Percentiles rank a stretch among this genome's conserved stretches.
Evolutionary conservation across 2,888 invertebrate genomes (phyloP).

Genomic region (Sesia apiformis): DNA sequence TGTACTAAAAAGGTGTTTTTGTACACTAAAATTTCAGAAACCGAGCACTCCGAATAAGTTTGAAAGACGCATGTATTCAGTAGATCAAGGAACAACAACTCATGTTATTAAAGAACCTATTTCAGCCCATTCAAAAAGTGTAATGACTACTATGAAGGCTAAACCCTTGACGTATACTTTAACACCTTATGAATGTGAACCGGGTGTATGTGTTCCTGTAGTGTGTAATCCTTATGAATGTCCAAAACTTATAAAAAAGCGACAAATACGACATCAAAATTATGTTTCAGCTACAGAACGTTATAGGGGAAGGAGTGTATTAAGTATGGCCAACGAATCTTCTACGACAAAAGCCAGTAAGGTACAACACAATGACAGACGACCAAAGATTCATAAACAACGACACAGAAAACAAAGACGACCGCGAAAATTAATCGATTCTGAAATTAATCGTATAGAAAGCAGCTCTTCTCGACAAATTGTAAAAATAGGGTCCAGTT

Average conservation of each 20-base stretch:
- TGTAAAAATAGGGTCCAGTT: slow-evolving; percentile 21
- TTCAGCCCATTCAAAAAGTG: background rate
- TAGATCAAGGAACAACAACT: background rate
- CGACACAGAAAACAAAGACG: slow-evolving; percentile 17
- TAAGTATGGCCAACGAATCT: background rate
- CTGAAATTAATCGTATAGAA: background rate
- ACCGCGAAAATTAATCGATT: slow-evolving; percentile 5
- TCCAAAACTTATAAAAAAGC: slow-evolving; percentile 21
- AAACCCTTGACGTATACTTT: slow-evolving; percentile 3
- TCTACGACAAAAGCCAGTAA: background rate
- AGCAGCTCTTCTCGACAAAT: slow-evolving; percentile 10
- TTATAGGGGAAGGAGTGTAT: background rate
- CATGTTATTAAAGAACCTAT: background rate
- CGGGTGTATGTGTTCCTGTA: slow-evolving; percentile 26
- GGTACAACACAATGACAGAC: background rate
- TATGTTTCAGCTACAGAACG: background rate
- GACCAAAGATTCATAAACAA: background rate
- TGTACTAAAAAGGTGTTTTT: background rate
- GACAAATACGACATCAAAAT: background rate
- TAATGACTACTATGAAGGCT: slow-evolving; percentile 12
- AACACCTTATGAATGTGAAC: slow-evolving; percentile 25
- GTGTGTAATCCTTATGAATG: slow-evolving; percentile 25
- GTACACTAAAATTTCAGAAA: background rate
- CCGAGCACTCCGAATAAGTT: background rate
- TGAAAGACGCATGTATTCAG: background rate